Percentiles rank a stretch among this genome's conserved stretches.
phyloP scores from a whole-genome alignment of 2,888 invertebrate genomes.

The Desoria tigrina region DNA sequence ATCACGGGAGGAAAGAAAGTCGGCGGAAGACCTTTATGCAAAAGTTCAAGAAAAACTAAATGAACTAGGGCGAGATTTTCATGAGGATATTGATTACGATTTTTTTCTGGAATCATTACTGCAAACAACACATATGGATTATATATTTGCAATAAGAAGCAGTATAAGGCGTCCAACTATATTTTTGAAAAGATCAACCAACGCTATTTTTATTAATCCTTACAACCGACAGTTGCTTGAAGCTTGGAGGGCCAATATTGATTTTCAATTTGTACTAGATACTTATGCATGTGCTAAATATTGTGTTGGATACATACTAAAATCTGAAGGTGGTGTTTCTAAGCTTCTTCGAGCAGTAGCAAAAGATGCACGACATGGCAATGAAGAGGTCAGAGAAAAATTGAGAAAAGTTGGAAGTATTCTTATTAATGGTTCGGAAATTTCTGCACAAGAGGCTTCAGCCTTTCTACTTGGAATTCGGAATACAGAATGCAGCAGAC shows the following conservation, averaged over 20 bases:
- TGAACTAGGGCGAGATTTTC: no score
- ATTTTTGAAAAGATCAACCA: conserved; percentile 46
- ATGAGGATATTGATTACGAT: no score
- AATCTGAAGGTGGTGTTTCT: conserved; percentile 48
- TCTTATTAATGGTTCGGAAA: conserved; percentile 46
- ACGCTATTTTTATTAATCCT: conserved; percentile 50
- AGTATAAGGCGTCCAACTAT: no score
- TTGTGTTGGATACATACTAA: conserved; percentile 53
- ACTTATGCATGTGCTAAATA: conserved; percentile 55
- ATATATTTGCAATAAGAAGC: no score
- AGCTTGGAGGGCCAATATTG: conserved; percentile 55
- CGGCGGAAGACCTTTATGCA: no score
- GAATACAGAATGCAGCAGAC: conserved; percentile 25
- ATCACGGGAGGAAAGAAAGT: no score
- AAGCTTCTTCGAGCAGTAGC: conserved; percentile 46
- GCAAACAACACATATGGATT: no score
- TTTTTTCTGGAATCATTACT: no score
- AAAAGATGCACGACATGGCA: conserved; percentile 52
- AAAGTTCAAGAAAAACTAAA: no score
- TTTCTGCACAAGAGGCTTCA: no score
- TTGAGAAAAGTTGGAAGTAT: conserved; percentile 42
- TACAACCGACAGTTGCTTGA: conserved; percentile 51
- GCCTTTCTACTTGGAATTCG: conserved; percentile 45
- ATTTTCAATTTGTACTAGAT: conserved; percentile 56
- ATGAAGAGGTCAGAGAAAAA: conserved; percentile 49